phyloP scores from a whole-genome alignment of 2,888 invertebrate species.

The Cheilosia soror region DNA sequence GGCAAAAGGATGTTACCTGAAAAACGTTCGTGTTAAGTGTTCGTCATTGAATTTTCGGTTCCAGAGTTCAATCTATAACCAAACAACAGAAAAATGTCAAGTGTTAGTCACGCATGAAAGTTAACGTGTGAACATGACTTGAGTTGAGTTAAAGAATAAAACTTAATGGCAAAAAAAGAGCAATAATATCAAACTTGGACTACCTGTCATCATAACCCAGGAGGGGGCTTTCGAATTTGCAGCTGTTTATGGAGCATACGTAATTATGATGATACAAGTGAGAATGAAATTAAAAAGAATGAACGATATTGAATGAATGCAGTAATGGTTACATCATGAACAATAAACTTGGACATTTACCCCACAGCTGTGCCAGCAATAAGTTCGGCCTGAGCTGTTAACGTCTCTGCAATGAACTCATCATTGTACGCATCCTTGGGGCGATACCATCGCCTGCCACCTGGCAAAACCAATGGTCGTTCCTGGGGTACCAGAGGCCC shows the following conservation, averaged over 20 bases:
- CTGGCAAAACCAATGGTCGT: conserved; percentile 90
- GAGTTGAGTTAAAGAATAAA: conserved; percentile 10
- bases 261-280: conserved; percentile 66
- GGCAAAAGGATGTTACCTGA: conserved; percentile 85
- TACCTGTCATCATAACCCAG: conserved; percentile 84
- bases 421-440: conserved; percentile 96
- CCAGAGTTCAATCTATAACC: conserved; percentile 88
- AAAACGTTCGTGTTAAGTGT: conserved; percentile 84
- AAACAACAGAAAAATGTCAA: conserved; percentile 83
- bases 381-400: conserved; percentile 93
- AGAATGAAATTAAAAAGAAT: conserved; percentile 65
- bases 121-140: conserved; percentile 16
- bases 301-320: conserved; percentile 50
- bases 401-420: conserved; percentile 93
- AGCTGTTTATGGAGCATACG: conserved; percentile 78
- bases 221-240: conserved; percentile 82
- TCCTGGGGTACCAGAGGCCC: conserved; percentile 87
- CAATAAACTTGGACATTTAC: conserved; percentile 85
- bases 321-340: conserved; percentile 3
- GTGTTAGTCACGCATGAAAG: conserved; percentile 63
- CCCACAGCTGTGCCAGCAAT: conserved; percentile 93
- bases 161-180: conserved; percentile 14
- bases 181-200: conserved; percentile 24
- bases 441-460: conserved; percentile 91
- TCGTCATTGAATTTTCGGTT: conserved; percentile 84